Percentiles rank a stretch among this genome's conserved stretches.
Evolutionary conservation across 2,888 invertebrate genomes (phyloP).

Genomic region (Apoda limacodes): DNA sequence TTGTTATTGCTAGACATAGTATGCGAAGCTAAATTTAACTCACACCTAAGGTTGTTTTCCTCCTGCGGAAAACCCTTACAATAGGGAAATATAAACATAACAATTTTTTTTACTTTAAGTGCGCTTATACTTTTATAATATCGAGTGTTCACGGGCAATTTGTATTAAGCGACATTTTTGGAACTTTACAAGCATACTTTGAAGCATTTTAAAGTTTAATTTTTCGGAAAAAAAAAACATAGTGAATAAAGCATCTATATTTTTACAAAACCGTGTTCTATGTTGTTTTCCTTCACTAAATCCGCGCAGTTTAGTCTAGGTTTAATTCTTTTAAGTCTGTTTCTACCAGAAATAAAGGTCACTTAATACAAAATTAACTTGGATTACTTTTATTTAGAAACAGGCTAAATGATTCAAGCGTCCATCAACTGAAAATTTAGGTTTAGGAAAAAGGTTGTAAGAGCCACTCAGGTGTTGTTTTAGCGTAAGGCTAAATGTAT

Average conservation of each 20-base stretch:
- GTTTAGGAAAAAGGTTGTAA: conserved; percentile 6
- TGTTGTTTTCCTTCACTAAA: no score
- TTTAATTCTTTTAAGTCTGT: no score
- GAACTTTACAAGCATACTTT: background rate
- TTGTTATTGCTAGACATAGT: no score
- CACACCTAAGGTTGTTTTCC: no score
- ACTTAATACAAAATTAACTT: conserved; percentile 4
- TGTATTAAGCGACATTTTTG: conserved; percentile 5
- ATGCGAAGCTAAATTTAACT: no score
- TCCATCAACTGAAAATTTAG: conserved; percentile 6
- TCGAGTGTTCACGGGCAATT: conserved; percentile 3
- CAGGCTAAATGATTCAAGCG: conserved; percentile 4
- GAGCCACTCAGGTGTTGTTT: conserved; percentile 4
- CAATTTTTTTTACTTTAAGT: no score
- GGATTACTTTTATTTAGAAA: background rate
- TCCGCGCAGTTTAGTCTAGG: no score
- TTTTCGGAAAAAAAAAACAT: background rate
- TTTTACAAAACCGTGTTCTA: no score
- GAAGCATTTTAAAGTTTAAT: background rate
- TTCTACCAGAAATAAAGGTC: conserved; percentile 9
- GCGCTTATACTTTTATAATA: no score
- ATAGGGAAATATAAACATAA: no score
- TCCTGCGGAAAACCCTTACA: no score
- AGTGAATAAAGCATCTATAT: conserved; percentile 3
- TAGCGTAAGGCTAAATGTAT: conserved; percentile 6